phyloP scores from a whole-genome alignment of 2,888 invertebrate genomes.

The Apomyelois bistriatella region DNA sequence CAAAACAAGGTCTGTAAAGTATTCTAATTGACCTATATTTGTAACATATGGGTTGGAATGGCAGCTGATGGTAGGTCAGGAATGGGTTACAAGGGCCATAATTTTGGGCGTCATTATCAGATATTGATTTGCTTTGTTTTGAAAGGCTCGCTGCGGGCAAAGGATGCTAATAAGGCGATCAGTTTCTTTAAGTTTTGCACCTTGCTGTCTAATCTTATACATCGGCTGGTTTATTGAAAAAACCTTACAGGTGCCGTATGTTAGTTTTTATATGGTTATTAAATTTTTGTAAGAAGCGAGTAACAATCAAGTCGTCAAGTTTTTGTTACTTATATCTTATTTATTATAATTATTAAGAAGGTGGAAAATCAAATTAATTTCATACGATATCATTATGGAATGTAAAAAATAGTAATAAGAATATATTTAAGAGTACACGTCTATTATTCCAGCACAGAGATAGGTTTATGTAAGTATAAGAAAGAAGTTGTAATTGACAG shows the following conservation, averaged over 20 bases:
- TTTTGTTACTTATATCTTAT: slow-evolving; percentile 1
- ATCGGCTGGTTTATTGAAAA: slow-evolving; percentile 53
- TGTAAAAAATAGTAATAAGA: no score
- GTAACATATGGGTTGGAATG: slow-evolving; percentile 60
- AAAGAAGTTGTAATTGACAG: no score
- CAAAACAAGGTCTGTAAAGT: neutral
- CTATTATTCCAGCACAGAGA: no score
- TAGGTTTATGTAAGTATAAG: no score
- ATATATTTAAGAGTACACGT: no score
- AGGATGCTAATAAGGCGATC: slow-evolving; percentile 62
- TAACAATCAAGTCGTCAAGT: slow-evolving; percentile 1
- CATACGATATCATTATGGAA: no score
- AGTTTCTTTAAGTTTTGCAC: slow-evolving; percentile 63
- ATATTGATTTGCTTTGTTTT: slow-evolving; percentile 65
- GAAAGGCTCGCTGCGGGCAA: slow-evolving; percentile 48
- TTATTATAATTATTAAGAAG: neutral
- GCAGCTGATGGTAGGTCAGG: slow-evolving; percentile 71
- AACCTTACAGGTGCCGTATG: slow-evolving; percentile 52
- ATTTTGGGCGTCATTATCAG: slow-evolving; percentile 62
- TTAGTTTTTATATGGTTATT: slow-evolving; percentile 25
- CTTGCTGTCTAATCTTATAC: slow-evolving; percentile 62
- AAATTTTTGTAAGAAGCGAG: slow-evolving; percentile 8
- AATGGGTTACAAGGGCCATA: slow-evolving; percentile 60
- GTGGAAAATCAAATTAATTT: no score
- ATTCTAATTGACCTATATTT: slow-evolving; percentile 66